These are phyloP conservation scores for Antigone vipio DNA, from an alignment of 2,113 vertebrate genomes.

Conservation along the genomic window DNA sequence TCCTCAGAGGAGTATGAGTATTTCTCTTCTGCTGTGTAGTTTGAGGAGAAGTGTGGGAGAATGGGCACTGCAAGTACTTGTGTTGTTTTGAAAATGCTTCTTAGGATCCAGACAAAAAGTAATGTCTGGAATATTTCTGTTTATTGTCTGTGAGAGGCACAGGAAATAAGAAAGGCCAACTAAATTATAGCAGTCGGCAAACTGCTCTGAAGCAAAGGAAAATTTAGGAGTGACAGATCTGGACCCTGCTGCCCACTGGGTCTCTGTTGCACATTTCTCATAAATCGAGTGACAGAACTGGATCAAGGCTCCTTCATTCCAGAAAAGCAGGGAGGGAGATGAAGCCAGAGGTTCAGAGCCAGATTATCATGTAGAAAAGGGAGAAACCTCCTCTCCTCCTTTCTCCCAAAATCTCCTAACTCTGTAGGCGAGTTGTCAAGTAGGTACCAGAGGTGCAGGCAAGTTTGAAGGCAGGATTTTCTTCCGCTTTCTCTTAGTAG, in stretches of 20 bases:
- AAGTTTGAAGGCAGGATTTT: not conserved
- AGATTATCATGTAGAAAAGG: not conserved
- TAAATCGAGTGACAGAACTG: not conserved
- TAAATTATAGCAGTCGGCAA: slow-evolving; percentile 9
- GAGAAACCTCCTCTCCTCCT: not conserved
- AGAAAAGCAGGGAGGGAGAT: not conserved
- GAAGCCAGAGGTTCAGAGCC: not conserved
- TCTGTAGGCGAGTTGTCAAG: not conserved
- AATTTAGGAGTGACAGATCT: slow-evolving; percentile 5
- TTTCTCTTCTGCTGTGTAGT: not conserved
- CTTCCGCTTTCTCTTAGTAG: not conserved
- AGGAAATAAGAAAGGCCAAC: slow-evolving; percentile 32
- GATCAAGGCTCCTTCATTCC: not conserved
- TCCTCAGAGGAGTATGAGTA: not conserved
- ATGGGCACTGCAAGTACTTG: not conserved
- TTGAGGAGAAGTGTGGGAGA: not conserved
- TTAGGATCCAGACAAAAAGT: slow-evolving; percentile 40
- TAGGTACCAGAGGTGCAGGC: not conserved
- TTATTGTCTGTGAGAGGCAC: slow-evolving; percentile 44
- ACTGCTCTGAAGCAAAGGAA: slow-evolving; percentile 8
- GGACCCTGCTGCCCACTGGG: not conserved
- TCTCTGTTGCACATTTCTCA: not conserved
- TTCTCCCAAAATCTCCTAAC: not conserved
- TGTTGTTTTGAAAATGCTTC: slow-evolving; percentile 29
- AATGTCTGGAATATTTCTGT: slow-evolving; percentile 56